These are phyloP conservation scores for Bombus confusus DNA, from an alignment of 1,140 invertebrate species.

Conservation along the genomic window DNA sequence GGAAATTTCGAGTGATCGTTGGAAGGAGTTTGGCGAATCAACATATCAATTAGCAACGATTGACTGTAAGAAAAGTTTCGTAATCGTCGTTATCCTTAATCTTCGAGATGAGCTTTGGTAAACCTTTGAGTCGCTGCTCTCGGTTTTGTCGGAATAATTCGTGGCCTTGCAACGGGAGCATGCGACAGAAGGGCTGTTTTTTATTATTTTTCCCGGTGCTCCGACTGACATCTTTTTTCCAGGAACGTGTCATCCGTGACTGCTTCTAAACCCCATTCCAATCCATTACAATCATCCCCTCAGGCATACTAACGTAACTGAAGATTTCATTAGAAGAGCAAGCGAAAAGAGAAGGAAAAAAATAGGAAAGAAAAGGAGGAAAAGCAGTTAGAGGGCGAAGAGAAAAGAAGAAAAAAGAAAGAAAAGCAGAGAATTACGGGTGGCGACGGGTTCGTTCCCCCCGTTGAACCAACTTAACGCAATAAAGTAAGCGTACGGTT, in stretches of 20 bases:
- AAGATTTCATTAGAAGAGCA: constrained; percentile 38
- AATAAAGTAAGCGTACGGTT: not conserved
- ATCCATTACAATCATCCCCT: constrained; percentile 16
- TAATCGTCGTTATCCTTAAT: not conserved
- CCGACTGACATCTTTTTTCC: constrained; percentile 10
- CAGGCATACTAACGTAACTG: constrained; percentile 12
- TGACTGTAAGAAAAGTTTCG: not conserved
- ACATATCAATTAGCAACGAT: constrained; percentile 23
- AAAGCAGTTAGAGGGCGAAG: not conserved
- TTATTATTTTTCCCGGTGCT: constrained; percentile 16
- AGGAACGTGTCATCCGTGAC: not conserved
- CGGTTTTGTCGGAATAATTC: not conserved
- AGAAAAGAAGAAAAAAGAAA: not conserved
- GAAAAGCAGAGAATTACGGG: not conserved
- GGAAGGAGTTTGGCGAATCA: not conserved
- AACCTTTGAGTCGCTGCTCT: not conserved
- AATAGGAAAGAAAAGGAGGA: too few relatives aligned
- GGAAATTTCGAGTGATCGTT: not conserved
- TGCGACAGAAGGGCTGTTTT: not conserved
- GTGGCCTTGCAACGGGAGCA: constrained; percentile 45
- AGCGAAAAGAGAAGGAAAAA: not conserved
- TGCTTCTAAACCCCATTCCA: constrained; percentile 5
- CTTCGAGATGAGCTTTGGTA: not conserved
- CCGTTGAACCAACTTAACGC: constrained; percentile 4
- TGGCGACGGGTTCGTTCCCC: not conserved